Percentiles rank a stretch among this genome's conserved stretches.
Evolutionary conservation across 2,113 vertebrate species (phyloP).

Genomic region (Catharus bicknelli): DNA sequence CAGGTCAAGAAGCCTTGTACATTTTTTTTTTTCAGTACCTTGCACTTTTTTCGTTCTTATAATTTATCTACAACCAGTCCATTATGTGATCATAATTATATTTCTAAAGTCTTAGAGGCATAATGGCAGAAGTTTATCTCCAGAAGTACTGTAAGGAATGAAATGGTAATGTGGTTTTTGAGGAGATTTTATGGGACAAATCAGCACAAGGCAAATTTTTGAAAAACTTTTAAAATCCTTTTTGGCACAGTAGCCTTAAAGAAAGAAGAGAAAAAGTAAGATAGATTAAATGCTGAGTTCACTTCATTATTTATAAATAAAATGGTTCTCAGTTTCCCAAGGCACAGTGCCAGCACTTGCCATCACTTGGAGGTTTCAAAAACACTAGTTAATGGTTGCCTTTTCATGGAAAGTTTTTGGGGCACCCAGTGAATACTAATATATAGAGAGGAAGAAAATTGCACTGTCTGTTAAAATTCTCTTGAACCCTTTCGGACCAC

Average conservation of each 20-base stretch:
- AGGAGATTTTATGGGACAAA: neutral
- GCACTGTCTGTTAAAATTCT: neutral
- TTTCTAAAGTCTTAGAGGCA: neutral
- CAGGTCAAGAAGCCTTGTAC: neutral
- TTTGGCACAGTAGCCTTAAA: neutral
- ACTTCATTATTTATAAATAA: slow-evolving; percentile 3
- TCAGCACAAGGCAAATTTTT: neutral
- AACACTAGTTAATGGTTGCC: neutral
- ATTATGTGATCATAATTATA: neutral
- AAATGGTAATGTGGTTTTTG: neutral
- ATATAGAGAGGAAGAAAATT: neutral
- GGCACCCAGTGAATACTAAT: neutral
- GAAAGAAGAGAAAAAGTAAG: neutral
- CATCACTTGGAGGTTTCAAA: neutral
- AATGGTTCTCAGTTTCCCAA: neutral
- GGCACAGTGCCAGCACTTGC: neutral
- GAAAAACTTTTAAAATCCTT: neutral
- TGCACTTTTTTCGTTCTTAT: neutral
- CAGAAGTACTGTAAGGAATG: neutral
- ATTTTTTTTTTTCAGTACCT: neutral
- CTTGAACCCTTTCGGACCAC: neutral
- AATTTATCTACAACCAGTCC: neutral
- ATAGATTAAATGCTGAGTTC: neutral
- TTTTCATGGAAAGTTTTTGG: neutral
- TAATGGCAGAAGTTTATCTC: neutral